Evolutionary conservation across 2,113 vertebrate species (phyloP), one percentile per base, ranked within the genome.

Genomic region (Lagopus leucura): DNA sequence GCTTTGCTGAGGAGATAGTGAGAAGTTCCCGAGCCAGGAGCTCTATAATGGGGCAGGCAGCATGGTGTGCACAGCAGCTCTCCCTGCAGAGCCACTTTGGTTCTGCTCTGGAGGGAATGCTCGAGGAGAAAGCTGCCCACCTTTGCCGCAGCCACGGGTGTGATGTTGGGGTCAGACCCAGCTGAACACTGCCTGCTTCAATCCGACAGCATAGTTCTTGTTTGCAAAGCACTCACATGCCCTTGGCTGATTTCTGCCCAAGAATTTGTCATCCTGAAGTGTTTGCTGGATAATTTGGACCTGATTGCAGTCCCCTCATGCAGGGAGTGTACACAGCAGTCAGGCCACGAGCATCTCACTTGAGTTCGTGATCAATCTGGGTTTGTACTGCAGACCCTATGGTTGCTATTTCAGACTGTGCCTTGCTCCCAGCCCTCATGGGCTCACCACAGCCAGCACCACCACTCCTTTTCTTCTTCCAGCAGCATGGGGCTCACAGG

Each of bases 241-340:
- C 50, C 52, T 1, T 4, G 25, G 3, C 30, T 42, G 73, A 32
- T 57, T 20, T 55, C 47, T 77, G 79, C 80, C 64, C 64, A 25
- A 10, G 10, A 57, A 8, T 43, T 89, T 30, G 64, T 34, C 40
- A 20, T 10, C 40, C 32, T 1, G 2, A 32, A 38, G 14, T 6
- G 25, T n/a, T 50, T 57, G 58, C 50, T 45, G 36, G 74, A 38
- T 18, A 43, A 8, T 13, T 2, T 11, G 32, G 74, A 20, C 22
- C 13, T 18, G 50, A 22, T 7, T 17, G 52, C 45, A 7, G 34
- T 58, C 27, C 3, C 13, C 77, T 8, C 5, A 10, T 25, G 38
- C 67, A 17, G 24, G n/a, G 10, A 32, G 28, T 3, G 8, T 8
- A 7, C 0, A 1, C 5, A 5, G 58, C 24, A 4, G 88, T 28